Base-by-base conservation (phyloP, 2,888 invertebrate genomes). In the Anoplius nigerrimus region DNA sequence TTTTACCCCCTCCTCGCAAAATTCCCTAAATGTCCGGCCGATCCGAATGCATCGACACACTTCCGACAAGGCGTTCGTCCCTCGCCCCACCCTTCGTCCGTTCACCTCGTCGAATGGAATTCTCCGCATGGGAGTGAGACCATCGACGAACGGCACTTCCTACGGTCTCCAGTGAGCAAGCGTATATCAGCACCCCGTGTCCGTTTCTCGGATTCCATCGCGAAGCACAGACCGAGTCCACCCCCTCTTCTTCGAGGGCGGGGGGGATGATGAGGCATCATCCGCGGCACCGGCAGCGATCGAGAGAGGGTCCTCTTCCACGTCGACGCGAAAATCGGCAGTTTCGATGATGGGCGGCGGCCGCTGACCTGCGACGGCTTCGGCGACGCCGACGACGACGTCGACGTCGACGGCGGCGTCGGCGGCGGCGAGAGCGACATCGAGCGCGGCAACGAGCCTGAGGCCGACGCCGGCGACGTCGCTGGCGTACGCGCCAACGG, bases 271-370 rank as follows among this genome's bases (percentile, higher is more conserved):
- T n/a, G 2, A 21, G 34, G 52, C 59, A 62, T 60, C 66, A 51
- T 61, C 51, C 62, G 51, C 54, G 62, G 62, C 65, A 67, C 56
- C 66, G 58, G 27, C 27, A 27, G 61, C 69, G 72, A 66, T 72
- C 75, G 77, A 75, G 80, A 79, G 78, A 77, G 78, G 70, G 48
- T 66, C 61, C 63, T 66, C 62, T 65, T 73, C 68, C 72, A 64
- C 66, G 62, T 75, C 68, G 71, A 77, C 78, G 80, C 78, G 78
- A 77, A 74, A 77, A 80, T 80, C 75, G 79, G 79, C 79, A 77
- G 79, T 80, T 77, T 80, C 73, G 73, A 78, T 80, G 73, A 72
- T 66, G 65, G 68, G 67, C 68, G 69, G 60, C 60, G 63, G 60
- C 62, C 67, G 56, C 54, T 46, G 15, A 15, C 3, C 21, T 20